Evolutionary conservation across 2,888 invertebrate genomes (phyloP).

Genomic region (Drosophila hamatofila): DNA sequence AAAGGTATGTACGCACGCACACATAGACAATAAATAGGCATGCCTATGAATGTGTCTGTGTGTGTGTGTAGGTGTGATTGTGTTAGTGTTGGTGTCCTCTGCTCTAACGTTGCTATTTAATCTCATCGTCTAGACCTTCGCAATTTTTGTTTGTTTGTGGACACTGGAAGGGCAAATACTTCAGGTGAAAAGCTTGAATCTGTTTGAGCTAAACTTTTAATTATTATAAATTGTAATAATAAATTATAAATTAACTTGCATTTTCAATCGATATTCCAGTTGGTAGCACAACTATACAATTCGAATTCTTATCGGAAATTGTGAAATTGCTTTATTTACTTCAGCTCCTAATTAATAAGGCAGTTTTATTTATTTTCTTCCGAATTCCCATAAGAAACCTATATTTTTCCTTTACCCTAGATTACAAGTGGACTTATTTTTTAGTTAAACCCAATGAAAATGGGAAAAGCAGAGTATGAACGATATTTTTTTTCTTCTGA

Average conservation of each 20-base stretch:
- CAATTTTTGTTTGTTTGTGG: conserved; percentile 49
- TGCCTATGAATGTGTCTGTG: not conserved
- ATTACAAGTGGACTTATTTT: not conserved
- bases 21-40: conserved; percentile 4
- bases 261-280: not conserved
- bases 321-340: not conserved
- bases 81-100: conserved; percentile 15
- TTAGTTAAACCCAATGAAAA: no score
- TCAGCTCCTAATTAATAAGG: not conserved
- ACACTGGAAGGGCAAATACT: conserved; percentile 21
- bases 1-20: conserved; percentile 6
- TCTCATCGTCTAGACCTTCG: conserved; percentile 71
- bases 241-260: not conserved
- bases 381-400: not conserved
- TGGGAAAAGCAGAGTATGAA: no score
- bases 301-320: not conserved
- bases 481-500: not conserved
- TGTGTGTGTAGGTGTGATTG: not conserved
- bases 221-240: not conserved
- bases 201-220: not conserved
- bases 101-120: conserved; percentile 42
- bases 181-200: not conserved
- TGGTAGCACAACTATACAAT: not conserved
- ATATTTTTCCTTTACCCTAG: not conserved
- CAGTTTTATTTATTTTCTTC: not conserved